Base-by-base conservation (phyloP, 1,140 invertebrate genomes). In the Chionoecetes opilio region DNA sequence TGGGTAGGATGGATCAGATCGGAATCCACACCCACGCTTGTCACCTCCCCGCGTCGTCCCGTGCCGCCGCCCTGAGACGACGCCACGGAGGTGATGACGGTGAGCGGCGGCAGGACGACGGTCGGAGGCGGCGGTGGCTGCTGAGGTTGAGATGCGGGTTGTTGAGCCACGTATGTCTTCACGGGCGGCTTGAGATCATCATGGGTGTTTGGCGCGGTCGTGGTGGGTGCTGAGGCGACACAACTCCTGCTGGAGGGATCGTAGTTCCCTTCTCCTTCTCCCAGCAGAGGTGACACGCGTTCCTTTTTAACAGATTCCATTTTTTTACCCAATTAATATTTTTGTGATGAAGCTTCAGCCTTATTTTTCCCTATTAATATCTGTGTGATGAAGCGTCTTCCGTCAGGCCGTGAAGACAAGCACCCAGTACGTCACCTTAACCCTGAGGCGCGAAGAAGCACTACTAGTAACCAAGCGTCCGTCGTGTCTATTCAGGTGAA, bases 241-340 rank as follows among this genome's bases (percentile, higher is more conserved):
- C 93, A 91, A 9, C 32, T n/a, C 17, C 38, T 53, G 37, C 17
- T 41, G 32, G 90, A 32, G 32, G 90, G 35, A 31, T 87, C 75
- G 93, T 35, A 31, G 84, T 32, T 46, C 82, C 94, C 94, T 31
- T 41, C 90, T 9, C 29, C 41, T 21, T 91, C 93, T 0, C 41
- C 46, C 9, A 92, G 90, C 38, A 92, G 53, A 3, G 94, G 94
- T 32, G 94, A 95, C 82, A 95, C 90, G n/a, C 89, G 89, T 29
- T 95, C 94, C n/a, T 92, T 92, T 75, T 95, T 95, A 90, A 95
- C 94, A 37, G 89, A n/a, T 14, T 95, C 94, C 94, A 95, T 94
- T 34, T 87, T 86, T 87, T 32, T 35, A 41, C 14, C 29, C 34
- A 14, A 5, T 38, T 14, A 11, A 32, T 53, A 21, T 35, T 21